Evolutionary conservation across 2,797 vertebrate genomes (phyloP).

Genomic region (Enteromius radiatus): DNA sequence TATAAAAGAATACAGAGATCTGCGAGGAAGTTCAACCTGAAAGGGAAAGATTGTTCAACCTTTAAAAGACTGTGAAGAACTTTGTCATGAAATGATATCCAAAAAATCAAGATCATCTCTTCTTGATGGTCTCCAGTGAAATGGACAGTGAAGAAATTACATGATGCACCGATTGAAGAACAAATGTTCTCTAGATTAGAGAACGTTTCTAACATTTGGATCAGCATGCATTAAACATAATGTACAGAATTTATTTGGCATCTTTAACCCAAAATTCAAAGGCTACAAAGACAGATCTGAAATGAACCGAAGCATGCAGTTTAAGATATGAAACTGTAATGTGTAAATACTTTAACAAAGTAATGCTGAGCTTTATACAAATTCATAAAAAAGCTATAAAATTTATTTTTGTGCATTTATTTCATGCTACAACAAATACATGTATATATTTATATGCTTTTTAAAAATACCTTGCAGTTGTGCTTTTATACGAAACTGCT

Average conservation of each 20-base stretch:
- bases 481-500: background rate
- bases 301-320: background rate
- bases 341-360: background rate
- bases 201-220: background rate
- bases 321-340: background rate
- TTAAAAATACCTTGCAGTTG: background rate
- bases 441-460: background rate
- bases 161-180: background rate
- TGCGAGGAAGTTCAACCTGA: conserved; percentile 58
- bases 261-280: background rate
- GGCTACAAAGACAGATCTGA: background rate
- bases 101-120: background rate
- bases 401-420: background rate
- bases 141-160: background rate
- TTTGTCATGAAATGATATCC: background rate
- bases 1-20: conserved; percentile 78
- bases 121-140: background rate
- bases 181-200: background rate
- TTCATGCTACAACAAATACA: background rate
- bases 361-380: background rate
- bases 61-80: background rate
- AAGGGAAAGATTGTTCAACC: background rate
- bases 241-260: background rate
- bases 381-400: background rate
- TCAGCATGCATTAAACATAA: background rate